Conservation (phyloP, 1,140 invertebrate species). For the Caenorhabditis remanei region DNA sequence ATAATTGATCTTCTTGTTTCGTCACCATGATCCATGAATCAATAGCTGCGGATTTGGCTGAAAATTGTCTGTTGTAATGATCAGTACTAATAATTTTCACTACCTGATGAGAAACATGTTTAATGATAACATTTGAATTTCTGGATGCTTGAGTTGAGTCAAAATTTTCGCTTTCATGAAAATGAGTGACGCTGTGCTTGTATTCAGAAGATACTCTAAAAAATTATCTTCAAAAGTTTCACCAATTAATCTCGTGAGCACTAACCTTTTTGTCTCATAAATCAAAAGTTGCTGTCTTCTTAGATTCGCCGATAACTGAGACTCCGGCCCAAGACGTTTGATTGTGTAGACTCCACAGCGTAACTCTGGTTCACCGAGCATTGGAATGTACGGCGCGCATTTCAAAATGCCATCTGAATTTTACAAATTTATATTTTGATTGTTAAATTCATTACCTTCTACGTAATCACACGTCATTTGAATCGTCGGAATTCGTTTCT, state of each 20-base stretch:
- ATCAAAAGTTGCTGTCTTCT: conserved; percentile 24
- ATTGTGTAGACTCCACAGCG: background rate
- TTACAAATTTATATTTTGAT: background rate
- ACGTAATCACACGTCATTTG: background rate
- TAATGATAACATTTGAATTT: background rate
- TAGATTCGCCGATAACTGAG: conserved; percentile 11
- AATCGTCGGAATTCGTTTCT: conserved; percentile 22
- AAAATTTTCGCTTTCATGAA: background rate
- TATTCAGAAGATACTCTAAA: background rate
- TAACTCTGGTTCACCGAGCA: background rate
- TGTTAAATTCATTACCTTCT: background rate
- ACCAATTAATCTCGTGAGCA: background rate
- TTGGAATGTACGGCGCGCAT: background rate
- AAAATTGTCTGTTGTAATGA: background rate
- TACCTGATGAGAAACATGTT: conserved; percentile 25
- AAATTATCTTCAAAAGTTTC: background rate
- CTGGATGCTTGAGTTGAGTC: background rate
- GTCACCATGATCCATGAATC: background rate
- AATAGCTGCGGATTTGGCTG: conserved; percentile 20
- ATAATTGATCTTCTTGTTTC: background rate
- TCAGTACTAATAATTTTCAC: background rate
- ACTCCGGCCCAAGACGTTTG: conserved; percentile 1
- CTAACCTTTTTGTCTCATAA: background rate
- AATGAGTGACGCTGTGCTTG: conserved; percentile 33
- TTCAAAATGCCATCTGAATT: background rate